Conservation (phyloP, 2,797 vertebrate genomes). For the Hirundo rustica region DNA sequence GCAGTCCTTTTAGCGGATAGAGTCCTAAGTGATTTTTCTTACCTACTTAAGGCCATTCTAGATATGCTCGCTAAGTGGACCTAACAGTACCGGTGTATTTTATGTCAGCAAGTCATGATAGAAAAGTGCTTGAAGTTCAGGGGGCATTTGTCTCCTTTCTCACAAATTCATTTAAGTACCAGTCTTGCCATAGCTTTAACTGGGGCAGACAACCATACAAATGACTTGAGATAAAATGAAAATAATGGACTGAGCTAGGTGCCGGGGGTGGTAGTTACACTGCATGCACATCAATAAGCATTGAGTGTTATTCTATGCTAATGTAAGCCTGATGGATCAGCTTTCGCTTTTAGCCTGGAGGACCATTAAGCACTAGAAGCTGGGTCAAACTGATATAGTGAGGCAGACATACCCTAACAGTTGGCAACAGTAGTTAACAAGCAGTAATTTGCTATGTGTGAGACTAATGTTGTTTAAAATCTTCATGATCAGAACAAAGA, state of each 20-base stretch:
- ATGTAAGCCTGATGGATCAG: constrained; percentile 94
- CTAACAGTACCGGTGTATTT: constrained; percentile 73
- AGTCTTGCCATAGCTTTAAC: constrained; percentile 81
- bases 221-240: constrained; percentile 87
- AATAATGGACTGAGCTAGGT: constrained; percentile 82
- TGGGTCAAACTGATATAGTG: constrained; percentile 82
- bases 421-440: constrained; percentile 77
- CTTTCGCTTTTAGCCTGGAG: constrained; percentile 88
- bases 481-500: constrained; percentile 70
- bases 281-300: constrained; percentile 89
- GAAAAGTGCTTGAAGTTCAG: constrained; percentile 88
- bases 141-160: constrained; percentile 83
- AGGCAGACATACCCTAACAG: constrained; percentile 72
- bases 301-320: constrained; percentile 88
- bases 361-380: constrained; percentile 89
- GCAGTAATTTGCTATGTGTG: constrained; percentile 72
- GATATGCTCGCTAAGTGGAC: constrained; percentile 71
- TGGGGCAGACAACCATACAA: constrained; percentile 83
- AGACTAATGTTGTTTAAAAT: constrained; percentile 71
- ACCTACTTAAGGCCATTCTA: constrained; percentile 66
- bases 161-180: constrained; percentile 81
- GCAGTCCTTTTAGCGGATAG: constrained; percentile 69
- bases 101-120: constrained; percentile 73
- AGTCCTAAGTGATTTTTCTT: constrained; percentile 68
- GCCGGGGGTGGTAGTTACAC: constrained; percentile 85